Base-by-base conservation (phyloP, 2,113 vertebrate genomes). In the Penelope pileata region DNA sequence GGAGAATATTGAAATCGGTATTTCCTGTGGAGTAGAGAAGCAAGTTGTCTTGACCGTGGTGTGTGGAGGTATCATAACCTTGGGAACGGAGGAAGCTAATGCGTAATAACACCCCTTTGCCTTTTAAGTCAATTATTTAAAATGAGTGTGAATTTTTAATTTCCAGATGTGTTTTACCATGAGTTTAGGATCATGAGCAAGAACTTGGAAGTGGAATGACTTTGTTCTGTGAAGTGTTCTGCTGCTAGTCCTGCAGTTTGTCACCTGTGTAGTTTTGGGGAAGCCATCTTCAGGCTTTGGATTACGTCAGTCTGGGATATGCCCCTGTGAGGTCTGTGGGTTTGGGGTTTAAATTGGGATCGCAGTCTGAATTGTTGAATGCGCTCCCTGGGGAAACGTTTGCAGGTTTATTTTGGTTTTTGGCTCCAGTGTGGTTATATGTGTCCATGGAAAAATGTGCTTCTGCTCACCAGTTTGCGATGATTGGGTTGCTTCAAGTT, bases 401-500 rank as follows among this genome's bases (percentile, higher is more conserved):
- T 64, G 47, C 38, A 67, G 72, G 66, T 74, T 73, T 78, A 26
- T 45, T 45, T 45, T 45, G 45, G 29, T 62, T 92, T 89, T 60
- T 59, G 40, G 22, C 12, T 94, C 34, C 58, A 64, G 1, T 6
- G 1, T 27, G 24, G 12, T 4, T 69, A 16, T 17, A 2, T 29
- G 13, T 60, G 15, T 81, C 60, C 21, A 24, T 2, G 74, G 36
- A 51, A 81, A 68, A 82, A 75, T 8, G 12, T n/a, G 40, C 58
- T 94, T 60, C 29, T 81, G 34, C 43, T 70, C 42, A 3, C 0
- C 1, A 36, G 27, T 60, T 38, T n/a, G 40, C 53, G 62, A 27
- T 60, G 9, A 2, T 54, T 0, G 0, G 15, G 27, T 51, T 56
- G 23, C 68, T 84, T 64, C 29, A 72, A 54, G 69, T 1, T 5